phyloP scores from a whole-genome alignment of 2,113 vertebrate genomes.

The Rhea pennata region DNA sequence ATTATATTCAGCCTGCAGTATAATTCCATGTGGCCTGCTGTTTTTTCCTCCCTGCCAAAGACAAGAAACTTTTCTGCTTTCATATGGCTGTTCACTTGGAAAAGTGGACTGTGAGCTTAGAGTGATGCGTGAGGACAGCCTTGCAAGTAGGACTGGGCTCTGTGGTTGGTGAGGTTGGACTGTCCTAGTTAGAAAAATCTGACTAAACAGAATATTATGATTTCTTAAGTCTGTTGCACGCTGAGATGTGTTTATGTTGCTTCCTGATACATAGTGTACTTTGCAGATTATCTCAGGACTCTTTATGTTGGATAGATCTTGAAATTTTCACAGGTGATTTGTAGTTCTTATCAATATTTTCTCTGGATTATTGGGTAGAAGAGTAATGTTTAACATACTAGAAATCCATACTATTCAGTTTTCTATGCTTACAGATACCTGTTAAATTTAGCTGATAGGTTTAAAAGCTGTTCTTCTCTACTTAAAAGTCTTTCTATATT shows the following conservation, averaged over 20 bases:
- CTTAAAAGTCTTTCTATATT: background rate
- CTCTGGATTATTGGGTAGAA: background rate
- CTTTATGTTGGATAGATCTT: background rate
- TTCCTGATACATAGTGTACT: background rate
- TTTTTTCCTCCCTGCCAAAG: background rate
- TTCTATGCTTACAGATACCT: background rate
- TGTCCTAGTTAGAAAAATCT: background rate
- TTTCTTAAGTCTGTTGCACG: background rate
- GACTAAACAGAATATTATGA: background rate
- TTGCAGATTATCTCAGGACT: background rate
- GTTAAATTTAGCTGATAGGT: background rate
- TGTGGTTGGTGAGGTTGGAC: background rate
- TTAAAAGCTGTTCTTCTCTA: background rate
- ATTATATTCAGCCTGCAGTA: background rate
- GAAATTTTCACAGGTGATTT: background rate
- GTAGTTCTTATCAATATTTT: background rate
- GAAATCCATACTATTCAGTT: background rate
- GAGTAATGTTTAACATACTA: background rate
- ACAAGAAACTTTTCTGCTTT: background rate
- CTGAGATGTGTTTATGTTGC: rapidly evolving
- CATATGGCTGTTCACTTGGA: background rate
- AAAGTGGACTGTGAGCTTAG: background rate
- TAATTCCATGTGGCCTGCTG: background rate
- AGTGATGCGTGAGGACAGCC: background rate
- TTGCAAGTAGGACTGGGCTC: background rate